phyloP scores from a whole-genome alignment of 1,140 invertebrate genomes.

The Panagrolaimus sp. region DNA sequence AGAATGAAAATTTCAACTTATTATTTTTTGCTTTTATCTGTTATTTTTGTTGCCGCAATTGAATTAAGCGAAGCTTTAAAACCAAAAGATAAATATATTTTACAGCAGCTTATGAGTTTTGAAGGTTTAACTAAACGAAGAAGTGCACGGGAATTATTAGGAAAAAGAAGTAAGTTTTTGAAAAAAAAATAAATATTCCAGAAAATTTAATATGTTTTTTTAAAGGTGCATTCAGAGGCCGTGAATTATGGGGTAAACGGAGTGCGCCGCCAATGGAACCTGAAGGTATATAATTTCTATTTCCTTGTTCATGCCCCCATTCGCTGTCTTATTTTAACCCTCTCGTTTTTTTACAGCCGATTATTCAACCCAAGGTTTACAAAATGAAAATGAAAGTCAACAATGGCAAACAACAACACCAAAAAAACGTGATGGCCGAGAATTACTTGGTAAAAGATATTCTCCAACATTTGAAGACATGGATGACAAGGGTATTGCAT shows the following conservation, averaged over 20 bases:
- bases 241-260: slow-evolving; percentile 13
- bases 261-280: neutral
- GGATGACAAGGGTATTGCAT: neutral
- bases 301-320: neutral
- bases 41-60: slow-evolving; percentile 6
- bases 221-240: slow-evolving; percentile 4
- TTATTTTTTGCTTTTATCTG: neutral
- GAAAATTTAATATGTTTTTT: neutral
- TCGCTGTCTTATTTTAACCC: too few relatives aligned
- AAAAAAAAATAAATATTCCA: neutral
- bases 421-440: neutral
- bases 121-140: slow-evolving; percentile 6
- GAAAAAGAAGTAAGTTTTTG: slow-evolving; percentile 6
- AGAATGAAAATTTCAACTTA: too few relatives aligned
- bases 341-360: neutral
- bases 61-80: neutral
- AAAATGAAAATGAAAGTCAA: neutral
- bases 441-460: neutral
- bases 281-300: neutral
- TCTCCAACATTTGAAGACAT: slow-evolving; percentile 4
- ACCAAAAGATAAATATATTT: neutral
- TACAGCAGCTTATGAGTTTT: slow-evolving; percentile 1
- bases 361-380: neutral
- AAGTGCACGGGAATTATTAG: slow-evolving; percentile 5
- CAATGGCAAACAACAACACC: neutral